These are phyloP conservation scores for Acanthosepion lycidas DNA, from an alignment of 2,888 invertebrate genomes.

Conservation along the genomic window DNA sequence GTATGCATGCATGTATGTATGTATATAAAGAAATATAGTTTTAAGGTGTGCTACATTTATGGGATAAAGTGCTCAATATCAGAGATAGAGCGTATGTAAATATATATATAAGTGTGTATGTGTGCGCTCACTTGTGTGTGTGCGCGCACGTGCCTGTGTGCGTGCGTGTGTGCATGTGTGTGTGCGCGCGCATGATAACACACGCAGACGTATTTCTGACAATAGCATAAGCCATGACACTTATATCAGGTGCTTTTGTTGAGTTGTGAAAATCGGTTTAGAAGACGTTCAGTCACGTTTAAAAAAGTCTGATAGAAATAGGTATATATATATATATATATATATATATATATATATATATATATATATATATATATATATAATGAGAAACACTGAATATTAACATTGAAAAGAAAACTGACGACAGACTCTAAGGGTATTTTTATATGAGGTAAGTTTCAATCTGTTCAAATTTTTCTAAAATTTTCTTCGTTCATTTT, in stretches of 20 bases:
- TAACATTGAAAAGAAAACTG: conserved; percentile 74
- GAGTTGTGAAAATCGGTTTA: no score
- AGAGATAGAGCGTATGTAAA: not conserved
- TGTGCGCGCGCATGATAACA: not conserved
- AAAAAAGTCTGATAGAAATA: no score
- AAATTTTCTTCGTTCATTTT: no score
- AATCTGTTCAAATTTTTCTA: no score
- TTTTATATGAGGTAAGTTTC: no score
- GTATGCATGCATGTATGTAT: not conserved
- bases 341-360: not conserved
- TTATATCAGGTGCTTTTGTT: no score
- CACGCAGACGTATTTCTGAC: not conserved
- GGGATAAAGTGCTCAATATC: no score
- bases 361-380: not conserved
- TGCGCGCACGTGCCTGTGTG: not conserved
- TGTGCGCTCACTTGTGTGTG: not conserved
- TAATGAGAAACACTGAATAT: conserved; percentile 52
- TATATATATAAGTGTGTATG: conserved; percentile 36
- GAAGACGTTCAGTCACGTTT: no score
- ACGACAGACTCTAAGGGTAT: no score
- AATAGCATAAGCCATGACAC: not conserved
- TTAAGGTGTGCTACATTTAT: no score
- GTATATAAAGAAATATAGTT: no score
- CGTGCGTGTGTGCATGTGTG: not conserved
- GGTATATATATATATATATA: not conserved